Evolutionary conservation across 2,113 vertebrate species (phyloP).

Genomic region (Sardina pilchardus): DNA sequence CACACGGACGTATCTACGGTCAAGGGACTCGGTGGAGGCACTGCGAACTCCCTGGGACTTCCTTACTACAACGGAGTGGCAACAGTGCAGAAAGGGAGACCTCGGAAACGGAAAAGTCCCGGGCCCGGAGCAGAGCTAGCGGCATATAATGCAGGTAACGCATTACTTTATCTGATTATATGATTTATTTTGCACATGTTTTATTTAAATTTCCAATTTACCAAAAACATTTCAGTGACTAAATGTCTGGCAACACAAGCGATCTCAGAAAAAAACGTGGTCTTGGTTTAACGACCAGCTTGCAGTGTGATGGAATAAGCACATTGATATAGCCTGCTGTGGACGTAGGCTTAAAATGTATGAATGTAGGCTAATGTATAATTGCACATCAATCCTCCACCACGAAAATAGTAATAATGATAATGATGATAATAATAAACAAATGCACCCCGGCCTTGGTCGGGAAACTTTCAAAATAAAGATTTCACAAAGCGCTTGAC

Average conservation of each 20-base stretch:
- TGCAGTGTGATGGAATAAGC: not conserved
- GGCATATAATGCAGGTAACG: conserved; percentile 96
- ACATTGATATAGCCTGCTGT: too few species aligned
- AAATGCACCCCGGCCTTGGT: not conserved
- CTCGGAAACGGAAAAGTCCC: conserved; percentile 94
- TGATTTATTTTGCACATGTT: not conserved
- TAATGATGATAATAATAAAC: not conserved
- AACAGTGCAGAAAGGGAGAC: conserved; percentile 95
- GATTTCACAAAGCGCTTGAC: not conserved
- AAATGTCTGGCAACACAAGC: not conserved
- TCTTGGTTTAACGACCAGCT: not conserved
- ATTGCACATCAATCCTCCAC: too few species aligned
- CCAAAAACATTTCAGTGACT: not conserved
- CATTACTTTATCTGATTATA: not conserved
- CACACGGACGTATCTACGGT: conserved; percentile 88
- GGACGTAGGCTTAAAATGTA: too few species aligned
- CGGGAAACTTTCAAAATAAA: not conserved
- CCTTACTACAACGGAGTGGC: conserved; percentile 98
- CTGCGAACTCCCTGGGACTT: conserved; percentile 89
- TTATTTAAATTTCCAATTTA: not conserved
- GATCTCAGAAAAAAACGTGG: too few species aligned
- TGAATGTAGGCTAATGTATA: too few species aligned
- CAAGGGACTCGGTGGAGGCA: conserved; percentile 80
- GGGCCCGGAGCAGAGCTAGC: conserved; percentile 92
- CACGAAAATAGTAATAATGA: too few species aligned